Evolutionary conservation across 2,797 vertebrate species (phyloP), one percentile per base, ranked within the genome.

Genomic region (Fringilla coelebs): DNA sequence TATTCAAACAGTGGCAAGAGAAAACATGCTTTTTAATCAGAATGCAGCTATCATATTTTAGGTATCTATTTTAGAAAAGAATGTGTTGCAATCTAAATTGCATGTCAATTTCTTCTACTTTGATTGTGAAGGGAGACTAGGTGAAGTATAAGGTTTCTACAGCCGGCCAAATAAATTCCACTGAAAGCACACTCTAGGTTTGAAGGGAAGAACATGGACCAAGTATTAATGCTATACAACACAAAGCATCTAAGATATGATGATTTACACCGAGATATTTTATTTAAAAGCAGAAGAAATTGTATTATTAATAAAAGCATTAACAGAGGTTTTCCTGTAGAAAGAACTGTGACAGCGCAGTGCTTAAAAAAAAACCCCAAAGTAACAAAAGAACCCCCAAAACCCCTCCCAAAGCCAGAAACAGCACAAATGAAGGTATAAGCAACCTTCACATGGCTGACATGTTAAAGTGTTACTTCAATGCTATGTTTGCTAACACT

Each of bases 331-430:
- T 82, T 91, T 34, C 22, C 31, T 49, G 14, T 31, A 70, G 34
- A 76, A 70, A 88, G 32, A 82, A 67, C 3, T 10, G 3, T 17
- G 58, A 41, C 9, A 46, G 26, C 6, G 31, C 18, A 43, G 31
- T n/a, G 17, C 36, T 46, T 46, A 45, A 10, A 73, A 68, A 87
- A n/a, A 40, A 7, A 0, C 0, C 26, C 3, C 7, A 10, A 49
- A 24, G 8, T 14, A 38, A 45, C 6, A 67, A 45, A 29, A 25
- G 21, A 0, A 1, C 1, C 16, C 20, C 11, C 3, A 61, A 66
- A 43, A 10, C 4, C 8, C 16, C 21, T 13, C 31, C 6, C 41
- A 28, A 46, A 81, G 13, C 11, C 20, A 36, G 31, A 48, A 81
- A 2, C 21, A 54, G 28, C 34, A 79, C 28, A 76, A 85, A 52